phyloP scores from a whole-genome alignment of 2,797 vertebrate genomes.

The Erethizon dorsatum region DNA sequence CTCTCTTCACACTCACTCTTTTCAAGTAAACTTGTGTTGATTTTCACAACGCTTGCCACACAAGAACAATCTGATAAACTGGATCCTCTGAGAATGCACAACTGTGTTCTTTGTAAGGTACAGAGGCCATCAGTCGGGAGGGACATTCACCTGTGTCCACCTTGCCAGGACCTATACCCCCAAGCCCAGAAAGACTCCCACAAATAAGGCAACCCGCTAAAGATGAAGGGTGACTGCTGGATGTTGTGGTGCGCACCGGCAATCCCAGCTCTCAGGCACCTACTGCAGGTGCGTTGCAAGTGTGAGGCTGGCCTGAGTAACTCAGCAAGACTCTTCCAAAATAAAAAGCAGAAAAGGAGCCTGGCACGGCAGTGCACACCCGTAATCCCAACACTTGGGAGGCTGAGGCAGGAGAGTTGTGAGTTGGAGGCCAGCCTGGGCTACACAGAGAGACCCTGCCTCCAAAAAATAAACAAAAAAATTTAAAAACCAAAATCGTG shows the following conservation, averaged over 20 bases:
- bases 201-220: no score
- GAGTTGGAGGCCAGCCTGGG: background rate
- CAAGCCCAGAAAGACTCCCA: background rate
- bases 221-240: background rate
- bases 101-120: background rate
- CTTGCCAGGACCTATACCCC: background rate
- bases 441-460: no score
- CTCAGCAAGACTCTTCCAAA: no score
- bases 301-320: no score
- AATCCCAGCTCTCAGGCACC: no score
- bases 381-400: background rate
- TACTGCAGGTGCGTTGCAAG: no score
- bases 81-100: background rate
- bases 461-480: background rate
- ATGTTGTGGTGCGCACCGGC: background rate
- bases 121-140: no score
- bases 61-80: no score
- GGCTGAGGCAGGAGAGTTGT: background rate
- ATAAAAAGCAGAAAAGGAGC: background rate
- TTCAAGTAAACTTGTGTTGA: background rate
- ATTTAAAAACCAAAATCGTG: background rate
- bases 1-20: background rate
- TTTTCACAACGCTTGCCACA: background rate
- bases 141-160: fast-evolving
- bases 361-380: no score